Evolutionary conservation across 2,797 vertebrate species (phyloP).

Genomic region (Lithobates sylvaticus): DNA sequence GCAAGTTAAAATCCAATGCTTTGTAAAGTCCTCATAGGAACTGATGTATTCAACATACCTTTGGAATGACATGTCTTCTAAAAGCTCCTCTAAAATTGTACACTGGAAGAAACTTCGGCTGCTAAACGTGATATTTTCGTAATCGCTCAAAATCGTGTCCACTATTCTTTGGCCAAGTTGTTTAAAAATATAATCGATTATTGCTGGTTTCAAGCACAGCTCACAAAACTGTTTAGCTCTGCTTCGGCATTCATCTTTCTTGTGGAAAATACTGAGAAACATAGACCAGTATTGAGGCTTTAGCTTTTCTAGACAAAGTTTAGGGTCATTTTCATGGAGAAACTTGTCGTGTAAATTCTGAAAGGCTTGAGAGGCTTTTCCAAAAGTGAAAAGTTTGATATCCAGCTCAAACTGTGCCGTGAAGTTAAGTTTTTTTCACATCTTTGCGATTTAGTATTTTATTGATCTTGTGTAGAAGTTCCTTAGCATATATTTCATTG

Average conservation of each 20-base stretch:
- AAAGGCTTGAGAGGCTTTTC: constrained; percentile 72
- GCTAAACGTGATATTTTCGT: constrained; percentile 64
- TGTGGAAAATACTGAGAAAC: constrained; percentile 71
- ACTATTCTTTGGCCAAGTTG: constrained; percentile 70
- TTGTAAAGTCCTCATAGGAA: no score
- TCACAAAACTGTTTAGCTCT: constrained; percentile 67
- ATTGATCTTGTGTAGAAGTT: constrained; percentile 73
- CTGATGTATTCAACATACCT: no score
- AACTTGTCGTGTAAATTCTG: constrained; percentile 73
- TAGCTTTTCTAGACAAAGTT: constrained; percentile 63
- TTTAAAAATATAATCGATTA: constrained; percentile 64
- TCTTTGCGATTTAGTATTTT: constrained; percentile 64
- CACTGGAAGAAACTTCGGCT: constrained; percentile 66
- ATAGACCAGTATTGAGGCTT: constrained; percentile 68
- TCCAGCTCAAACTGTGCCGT: constrained; percentile 76
- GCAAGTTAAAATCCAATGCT: no score
- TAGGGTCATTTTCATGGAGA: constrained; percentile 69
- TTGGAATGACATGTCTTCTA: constrained; percentile 50
- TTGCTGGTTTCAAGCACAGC: constrained; percentile 69
- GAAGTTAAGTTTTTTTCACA: constrained; percentile 64
- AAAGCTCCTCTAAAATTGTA: constrained; percentile 65
- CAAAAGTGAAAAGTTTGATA: constrained; percentile 76
- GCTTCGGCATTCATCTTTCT: constrained; percentile 66
- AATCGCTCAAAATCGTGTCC: constrained; percentile 65
- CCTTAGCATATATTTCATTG: constrained; percentile 67